Percentiles rank a stretch among this genome's conserved stretches.
These are phyloP conservation scores for Cherax quadricarinatus DNA, from an alignment of 1,140 invertebrate genomes.

Conservation along the genomic window DNA sequence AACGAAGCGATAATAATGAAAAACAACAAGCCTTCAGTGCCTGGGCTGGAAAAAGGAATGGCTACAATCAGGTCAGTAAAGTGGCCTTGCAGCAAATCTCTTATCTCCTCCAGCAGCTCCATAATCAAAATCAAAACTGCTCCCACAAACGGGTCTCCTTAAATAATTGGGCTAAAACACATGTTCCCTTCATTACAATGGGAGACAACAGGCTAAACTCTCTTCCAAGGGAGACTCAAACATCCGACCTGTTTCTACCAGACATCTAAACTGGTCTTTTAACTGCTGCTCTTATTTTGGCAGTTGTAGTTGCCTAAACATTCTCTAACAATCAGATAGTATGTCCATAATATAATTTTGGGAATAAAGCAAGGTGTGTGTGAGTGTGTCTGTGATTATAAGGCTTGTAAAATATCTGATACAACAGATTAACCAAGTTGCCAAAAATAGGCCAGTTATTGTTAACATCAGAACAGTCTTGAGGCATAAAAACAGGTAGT, in stretches of 20 bases:
- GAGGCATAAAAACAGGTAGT: too few relatives aligned
- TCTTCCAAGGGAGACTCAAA: background rate
- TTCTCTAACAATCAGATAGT: too few relatives aligned
- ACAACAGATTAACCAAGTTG: too few relatives aligned
- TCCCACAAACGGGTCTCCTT: background rate
- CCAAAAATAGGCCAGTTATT: too few relatives aligned
- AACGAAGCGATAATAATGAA: background rate
- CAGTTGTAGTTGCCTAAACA: too few relatives aligned
- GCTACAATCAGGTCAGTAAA: too few relatives aligned
- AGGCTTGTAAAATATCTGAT: too few relatives aligned
- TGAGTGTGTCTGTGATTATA: too few relatives aligned
- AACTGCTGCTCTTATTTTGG: background rate
- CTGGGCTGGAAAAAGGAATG: conserved; percentile 22
- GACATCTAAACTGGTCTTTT: background rate
- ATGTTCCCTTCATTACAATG: background rate
- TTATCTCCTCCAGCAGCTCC: background rate
- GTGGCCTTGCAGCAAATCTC: conserved; percentile 1
- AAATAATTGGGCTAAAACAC: conserved; percentile 6
- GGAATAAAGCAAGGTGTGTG: too few relatives aligned
- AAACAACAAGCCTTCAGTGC: conserved; percentile 27
- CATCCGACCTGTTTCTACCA: background rate
- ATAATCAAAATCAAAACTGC: background rate
- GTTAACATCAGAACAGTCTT: too few relatives aligned
- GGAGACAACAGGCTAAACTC: background rate
- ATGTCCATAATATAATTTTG: too few relatives aligned